Conservation (phyloP, 2,113 vertebrate species). For the Podiceps cristatus region DNA sequence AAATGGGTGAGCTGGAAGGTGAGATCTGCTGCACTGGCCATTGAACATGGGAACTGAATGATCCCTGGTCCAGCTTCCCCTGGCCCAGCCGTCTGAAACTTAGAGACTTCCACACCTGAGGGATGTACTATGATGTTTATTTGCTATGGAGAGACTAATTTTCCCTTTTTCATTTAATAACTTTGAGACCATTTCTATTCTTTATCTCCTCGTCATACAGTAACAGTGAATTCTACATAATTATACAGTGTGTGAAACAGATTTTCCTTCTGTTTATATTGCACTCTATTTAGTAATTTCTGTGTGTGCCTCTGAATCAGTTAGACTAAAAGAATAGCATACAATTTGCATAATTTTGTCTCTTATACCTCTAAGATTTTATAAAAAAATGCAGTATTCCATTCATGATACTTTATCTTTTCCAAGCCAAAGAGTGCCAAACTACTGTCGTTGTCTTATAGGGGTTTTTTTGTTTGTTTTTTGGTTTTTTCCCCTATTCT, state of each 20-base stretch:
- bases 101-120: background rate
- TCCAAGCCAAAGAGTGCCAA: background rate
- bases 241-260: background rate
- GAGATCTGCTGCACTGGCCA: no score
- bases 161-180: background rate
- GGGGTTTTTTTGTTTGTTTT: no score
- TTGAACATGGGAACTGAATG: background rate
- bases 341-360: slow-evolving; percentile 21
- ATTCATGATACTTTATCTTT: background rate
- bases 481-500: background rate
- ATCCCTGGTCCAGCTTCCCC: background rate
- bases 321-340: background rate
- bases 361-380: background rate
- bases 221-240: slow-evolving; percentile 29
- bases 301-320: slow-evolving; percentile 2
- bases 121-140: background rate
- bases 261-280: slow-evolving; percentile 31
- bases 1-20: background rate
- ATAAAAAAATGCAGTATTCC: background rate
- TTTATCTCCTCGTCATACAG: background rate
- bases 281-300: slow-evolving; percentile 20
- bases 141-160: background rate
- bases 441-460: background rate
- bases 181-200: background rate
- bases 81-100: background rate